These are phyloP conservation scores for Ariopsis seemanni DNA, from an alignment of 2,113 vertebrate species.

Conservation along the genomic window DNA sequence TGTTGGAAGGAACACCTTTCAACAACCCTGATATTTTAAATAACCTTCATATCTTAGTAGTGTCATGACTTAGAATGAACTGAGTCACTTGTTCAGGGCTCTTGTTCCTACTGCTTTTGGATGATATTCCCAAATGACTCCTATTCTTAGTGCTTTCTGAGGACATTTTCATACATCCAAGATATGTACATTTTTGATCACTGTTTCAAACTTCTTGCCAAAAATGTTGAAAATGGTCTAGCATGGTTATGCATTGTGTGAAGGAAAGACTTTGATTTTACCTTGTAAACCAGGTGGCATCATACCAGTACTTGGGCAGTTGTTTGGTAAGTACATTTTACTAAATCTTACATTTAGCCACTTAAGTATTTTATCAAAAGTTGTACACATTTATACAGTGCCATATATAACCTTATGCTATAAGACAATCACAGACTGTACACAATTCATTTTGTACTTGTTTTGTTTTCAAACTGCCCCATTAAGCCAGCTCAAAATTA, in stretches of 20 bases:
- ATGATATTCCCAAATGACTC: not conserved
- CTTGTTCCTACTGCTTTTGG: not conserved
- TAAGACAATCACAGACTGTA: not conserved
- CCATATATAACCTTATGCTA: not conserved
- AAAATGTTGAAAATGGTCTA: not conserved
- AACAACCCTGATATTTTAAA: not conserved
- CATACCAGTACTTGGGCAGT: not conserved
- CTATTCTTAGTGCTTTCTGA: conserved; percentile 1
- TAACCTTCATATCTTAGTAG: not conserved
- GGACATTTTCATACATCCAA: not conserved
- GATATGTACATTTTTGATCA: not conserved
- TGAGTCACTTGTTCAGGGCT: not conserved
- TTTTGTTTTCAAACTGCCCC: not conserved
- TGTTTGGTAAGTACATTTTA: not conserved
- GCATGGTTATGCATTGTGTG: not conserved
- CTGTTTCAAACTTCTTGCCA: not conserved
- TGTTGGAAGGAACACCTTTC: not conserved
- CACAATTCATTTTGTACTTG: not conserved
- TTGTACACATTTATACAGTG: not conserved
- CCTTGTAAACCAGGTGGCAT: not conserved
- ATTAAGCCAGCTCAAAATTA: not conserved
- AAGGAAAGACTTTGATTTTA: conserved; percentile 3
- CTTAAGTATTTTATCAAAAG: not conserved
- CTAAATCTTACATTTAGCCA: not conserved
- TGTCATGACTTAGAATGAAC: not conserved